phyloP scores from a whole-genome alignment of 1,140 invertebrate genomes.

The Zaprionus nigranus region DNA sequence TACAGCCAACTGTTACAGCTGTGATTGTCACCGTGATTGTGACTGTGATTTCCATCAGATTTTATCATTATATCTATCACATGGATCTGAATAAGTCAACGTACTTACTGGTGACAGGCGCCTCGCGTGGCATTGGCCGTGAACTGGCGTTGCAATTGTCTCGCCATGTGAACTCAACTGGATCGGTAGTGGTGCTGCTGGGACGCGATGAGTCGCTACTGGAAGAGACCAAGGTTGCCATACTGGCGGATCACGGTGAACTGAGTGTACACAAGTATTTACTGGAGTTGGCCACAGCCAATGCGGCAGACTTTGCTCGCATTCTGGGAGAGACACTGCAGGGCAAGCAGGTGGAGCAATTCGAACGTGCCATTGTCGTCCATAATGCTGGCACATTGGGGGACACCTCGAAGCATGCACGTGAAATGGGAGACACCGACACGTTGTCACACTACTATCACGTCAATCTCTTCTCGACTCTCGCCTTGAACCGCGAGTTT shows the following conservation, averaged over 20 bases:
- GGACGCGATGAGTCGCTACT: slow-evolving; percentile 89
- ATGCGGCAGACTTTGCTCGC: slow-evolving; percentile 50
- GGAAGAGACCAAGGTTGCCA: slow-evolving; percentile 87
- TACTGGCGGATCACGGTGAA: slow-evolving; percentile 85
- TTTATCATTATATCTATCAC: not conserved
- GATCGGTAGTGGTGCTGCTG: slow-evolving; percentile 90
- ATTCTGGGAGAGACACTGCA: slow-evolving; percentile 48
- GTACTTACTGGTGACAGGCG: slow-evolving; percentile 91
- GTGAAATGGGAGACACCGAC: slow-evolving; percentile 87
- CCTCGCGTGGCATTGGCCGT: slow-evolving; percentile 94
- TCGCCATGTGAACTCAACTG: slow-evolving; percentile 85
- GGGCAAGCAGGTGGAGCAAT: slow-evolving; percentile 67
- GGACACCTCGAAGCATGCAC: slow-evolving; percentile 87
- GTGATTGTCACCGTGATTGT: not conserved
- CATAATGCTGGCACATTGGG: slow-evolving; percentile 96
- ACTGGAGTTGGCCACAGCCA: slow-evolving; percentile 86
- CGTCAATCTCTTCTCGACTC: slow-evolving; percentile 92
- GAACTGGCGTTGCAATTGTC: slow-evolving; percentile 90
- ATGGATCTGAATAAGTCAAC: slow-evolving; percentile 84
- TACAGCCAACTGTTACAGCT: slow-evolving; percentile 41
- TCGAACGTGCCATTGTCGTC: slow-evolving; percentile 90
- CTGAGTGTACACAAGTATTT: slow-evolving; percentile 85
- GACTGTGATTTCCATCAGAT: not conserved
- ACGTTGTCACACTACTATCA: slow-evolving; percentile 89
- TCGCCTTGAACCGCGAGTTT: slow-evolving; percentile 91